These are phyloP conservation scores for Cladopsammia gracilis DNA, from an alignment of 64 coral and sea anemone genomes.

Conservation along the genomic window DNA sequence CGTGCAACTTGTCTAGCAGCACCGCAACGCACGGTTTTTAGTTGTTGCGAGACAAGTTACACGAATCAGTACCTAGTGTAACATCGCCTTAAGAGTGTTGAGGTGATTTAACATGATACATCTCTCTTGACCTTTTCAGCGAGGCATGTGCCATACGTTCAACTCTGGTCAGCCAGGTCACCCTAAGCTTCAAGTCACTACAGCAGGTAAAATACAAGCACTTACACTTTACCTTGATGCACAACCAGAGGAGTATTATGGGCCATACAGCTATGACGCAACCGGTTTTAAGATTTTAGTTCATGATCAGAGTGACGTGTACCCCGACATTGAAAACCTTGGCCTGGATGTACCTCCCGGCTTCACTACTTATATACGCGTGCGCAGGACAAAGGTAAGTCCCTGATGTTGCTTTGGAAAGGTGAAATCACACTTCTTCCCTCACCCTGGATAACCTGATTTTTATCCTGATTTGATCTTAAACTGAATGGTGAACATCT, in stretches of 20 bases:
- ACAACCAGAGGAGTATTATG: constrained; percentile 69
- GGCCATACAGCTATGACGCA: constrained; percentile 68
- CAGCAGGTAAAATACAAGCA: constrained; percentile 37
- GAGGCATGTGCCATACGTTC: constrained; percentile 63
- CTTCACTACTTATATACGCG: constrained; percentile 63
- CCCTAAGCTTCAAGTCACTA: neutral
- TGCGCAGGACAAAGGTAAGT: constrained; percentile 55
- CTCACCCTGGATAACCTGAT: no score
- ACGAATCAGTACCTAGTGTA: no score
- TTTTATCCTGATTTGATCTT: no score
- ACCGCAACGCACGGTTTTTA: no score
- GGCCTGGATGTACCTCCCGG: constrained; percentile 64
- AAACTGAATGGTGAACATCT: no score
- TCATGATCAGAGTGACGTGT: constrained; percentile 38
- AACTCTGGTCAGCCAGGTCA: constrained; percentile 35
- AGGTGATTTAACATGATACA: neutral
- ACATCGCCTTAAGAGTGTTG: neutral
- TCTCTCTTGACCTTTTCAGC: constrained; percentile 1
- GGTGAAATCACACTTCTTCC: neutral
- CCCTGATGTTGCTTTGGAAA: neutral
- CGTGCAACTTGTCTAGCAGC: no score
- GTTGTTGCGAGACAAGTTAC: no score
- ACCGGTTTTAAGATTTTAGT: constrained; percentile 69
- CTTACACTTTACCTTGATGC: constrained; percentile 39
- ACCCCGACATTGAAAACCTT: constrained; percentile 31